These are phyloP conservation scores for Drosophila diplacantha DNA, from an alignment of 2,888 invertebrate genomes.

Conservation along the genomic window DNA sequence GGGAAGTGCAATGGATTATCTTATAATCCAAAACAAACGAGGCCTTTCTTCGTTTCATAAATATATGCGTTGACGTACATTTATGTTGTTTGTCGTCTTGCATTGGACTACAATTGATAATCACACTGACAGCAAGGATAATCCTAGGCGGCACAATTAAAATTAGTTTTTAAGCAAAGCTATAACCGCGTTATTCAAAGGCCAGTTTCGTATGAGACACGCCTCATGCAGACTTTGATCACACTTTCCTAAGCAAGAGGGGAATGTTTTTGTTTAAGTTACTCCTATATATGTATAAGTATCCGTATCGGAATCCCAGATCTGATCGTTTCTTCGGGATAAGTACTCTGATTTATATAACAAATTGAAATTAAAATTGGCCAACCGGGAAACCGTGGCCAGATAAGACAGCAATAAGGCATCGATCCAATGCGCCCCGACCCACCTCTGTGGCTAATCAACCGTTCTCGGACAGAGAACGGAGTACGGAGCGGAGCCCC, in stretches of 20 bases:
- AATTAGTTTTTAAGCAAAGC: not conserved
- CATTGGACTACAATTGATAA: no score
- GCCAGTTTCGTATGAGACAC: not conserved
- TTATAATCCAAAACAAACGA: slow-evolving; percentile 1
- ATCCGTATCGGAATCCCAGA: slow-evolving; percentile 5
- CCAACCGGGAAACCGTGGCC: slow-evolving; percentile 11
- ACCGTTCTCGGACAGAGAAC: slow-evolving; percentile 32
- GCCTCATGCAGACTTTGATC: slow-evolving; percentile 10
- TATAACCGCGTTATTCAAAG: not conserved
- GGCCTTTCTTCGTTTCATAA: not conserved
- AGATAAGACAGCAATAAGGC: slow-evolving; percentile 51
- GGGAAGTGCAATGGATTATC: slow-evolving; percentile 7
- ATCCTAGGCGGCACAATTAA: not conserved
- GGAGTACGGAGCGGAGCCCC: slow-evolving; percentile 10
- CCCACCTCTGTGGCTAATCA: slow-evolving; percentile 29
- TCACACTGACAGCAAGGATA: not conserved
- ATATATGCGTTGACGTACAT: not conserved
- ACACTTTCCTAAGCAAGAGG: not conserved
- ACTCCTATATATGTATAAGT: slow-evolving; percentile 6
- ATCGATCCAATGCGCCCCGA: slow-evolving; percentile 13
- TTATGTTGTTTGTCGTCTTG: not conserved
- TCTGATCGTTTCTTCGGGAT: slow-evolving; percentile 24
- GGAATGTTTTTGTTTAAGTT: slow-evolving; percentile 10
- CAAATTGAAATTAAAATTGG: slow-evolving; percentile 49
- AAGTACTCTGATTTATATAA: slow-evolving; percentile 25